phyloP scores from a whole-genome alignment of 2,113 vertebrate genomes.

The Romanogobio albipinnatus region DNA sequence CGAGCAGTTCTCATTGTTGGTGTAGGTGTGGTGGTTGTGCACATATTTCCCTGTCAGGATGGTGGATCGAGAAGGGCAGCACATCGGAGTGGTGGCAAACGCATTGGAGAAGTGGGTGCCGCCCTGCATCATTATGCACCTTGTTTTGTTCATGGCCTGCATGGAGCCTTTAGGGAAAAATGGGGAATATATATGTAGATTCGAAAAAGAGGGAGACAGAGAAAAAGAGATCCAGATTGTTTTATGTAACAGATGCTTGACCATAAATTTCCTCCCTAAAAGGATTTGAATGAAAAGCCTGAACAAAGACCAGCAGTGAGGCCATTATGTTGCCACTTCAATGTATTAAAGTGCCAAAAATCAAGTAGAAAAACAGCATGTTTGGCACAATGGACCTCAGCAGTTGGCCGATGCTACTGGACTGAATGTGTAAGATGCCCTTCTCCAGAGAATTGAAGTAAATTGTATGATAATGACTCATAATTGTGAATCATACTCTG shows the following conservation, averaged over 20 bases:
- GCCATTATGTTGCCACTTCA: conserved; percentile 75
- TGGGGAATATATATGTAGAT: neutral
- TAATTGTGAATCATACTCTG: neutral
- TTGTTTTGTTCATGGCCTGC: conserved; percentile 98
- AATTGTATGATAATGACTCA: neutral
- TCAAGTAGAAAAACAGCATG: conserved; percentile 62
- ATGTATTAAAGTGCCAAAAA: conserved; percentile 70
- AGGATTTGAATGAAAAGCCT: conserved; percentile 68
- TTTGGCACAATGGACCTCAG: conserved; percentile 21
- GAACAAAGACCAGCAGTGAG: conserved; percentile 72
- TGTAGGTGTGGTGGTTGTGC: conserved; percentile 98
- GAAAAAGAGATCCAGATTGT: conserved; percentile 66
- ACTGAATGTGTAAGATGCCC: neutral
- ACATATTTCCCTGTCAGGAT: conserved; percentile 96
- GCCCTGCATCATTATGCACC: conserved; percentile 91
- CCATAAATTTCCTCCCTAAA: conserved; percentile 72
- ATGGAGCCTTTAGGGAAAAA: conserved; percentile 84
- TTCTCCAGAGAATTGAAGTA: neutral
- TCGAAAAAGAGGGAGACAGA: conserved; percentile 34
- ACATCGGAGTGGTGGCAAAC: conserved; percentile 97
- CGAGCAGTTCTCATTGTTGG: conserved; percentile 98
- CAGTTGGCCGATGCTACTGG: neutral
- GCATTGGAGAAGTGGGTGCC: conserved; percentile 95
- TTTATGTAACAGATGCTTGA: conserved; percentile 78
- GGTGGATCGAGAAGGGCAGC: conserved; percentile 95